Evolutionary conservation across 2,113 vertebrate species (phyloP).

Genomic region (Misgurnus anguillicaudatus): DNA sequence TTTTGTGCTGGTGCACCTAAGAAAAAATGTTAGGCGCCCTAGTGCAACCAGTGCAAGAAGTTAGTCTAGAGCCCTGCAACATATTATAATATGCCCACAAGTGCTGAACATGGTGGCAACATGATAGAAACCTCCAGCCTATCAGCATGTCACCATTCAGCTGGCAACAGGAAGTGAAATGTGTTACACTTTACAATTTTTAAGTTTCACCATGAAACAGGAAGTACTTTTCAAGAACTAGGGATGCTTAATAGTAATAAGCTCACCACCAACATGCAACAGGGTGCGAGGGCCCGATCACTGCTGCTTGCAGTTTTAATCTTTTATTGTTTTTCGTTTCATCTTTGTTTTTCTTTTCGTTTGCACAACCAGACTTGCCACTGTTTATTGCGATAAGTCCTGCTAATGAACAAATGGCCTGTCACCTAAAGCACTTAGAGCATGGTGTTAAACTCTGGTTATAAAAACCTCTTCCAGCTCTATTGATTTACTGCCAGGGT

Average conservation of each 20-base stretch:
- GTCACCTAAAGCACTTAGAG: slow-evolving; percentile 83
- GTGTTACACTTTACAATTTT: too few species aligned
- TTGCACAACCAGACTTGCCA: slow-evolving; percentile 71
- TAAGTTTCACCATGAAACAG: too few species aligned
- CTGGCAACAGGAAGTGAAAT: too few species aligned
- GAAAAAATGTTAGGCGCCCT: too few species aligned
- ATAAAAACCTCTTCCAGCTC: slow-evolving; percentile 80
- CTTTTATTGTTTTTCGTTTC: slow-evolving; percentile 58
- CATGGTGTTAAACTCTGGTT: slow-evolving; percentile 78
- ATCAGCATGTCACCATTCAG: too few species aligned
- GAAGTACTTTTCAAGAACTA: too few species aligned
- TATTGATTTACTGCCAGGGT: slow-evolving; percentile 84
- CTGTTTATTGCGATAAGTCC: slow-evolving; percentile 85
- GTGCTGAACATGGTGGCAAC: too few species aligned
- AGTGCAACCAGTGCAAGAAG: too few species aligned
- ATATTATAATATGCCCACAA: too few species aligned
- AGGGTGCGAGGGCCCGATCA: slow-evolving; percentile 65
- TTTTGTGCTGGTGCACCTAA: too few species aligned
- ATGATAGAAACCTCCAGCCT: too few species aligned
- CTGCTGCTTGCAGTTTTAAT: slow-evolving; percentile 64
- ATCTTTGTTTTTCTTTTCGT: slow-evolving; percentile 58
- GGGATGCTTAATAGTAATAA: background rate
- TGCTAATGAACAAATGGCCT: slow-evolving; percentile 85
- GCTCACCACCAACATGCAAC: slow-evolving; percentile 60
- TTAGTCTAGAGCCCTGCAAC: too few species aligned